phyloP scores from a whole-genome alignment of 2,797 vertebrate species.

The Dallia pectoralis region DNA sequence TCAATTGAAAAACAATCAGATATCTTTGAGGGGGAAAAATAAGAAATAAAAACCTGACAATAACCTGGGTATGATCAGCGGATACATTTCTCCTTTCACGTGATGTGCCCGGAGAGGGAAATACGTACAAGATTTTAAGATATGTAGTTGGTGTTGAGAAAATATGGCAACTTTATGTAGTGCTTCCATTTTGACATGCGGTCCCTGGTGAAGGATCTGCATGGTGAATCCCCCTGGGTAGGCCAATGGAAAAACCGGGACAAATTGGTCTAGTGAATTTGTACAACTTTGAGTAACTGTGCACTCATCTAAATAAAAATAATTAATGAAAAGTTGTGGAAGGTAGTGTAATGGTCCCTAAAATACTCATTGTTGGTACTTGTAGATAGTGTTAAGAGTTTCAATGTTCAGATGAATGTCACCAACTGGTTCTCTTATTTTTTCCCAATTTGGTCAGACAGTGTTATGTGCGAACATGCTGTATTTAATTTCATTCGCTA shows the following conservation, averaged over 20 bases:
- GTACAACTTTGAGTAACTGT: conserved; percentile 34
- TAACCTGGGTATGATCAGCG: no score
- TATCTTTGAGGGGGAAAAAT: no score
- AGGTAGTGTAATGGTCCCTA: neutral
- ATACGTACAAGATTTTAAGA: neutral
- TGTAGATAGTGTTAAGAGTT: neutral
- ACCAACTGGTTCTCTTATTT: no score
- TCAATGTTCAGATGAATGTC: neutral
- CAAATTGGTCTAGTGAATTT: conserved; percentile 48
- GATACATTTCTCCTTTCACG: no score
- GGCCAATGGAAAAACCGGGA: conserved; percentile 45
- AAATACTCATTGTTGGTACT: neutral
- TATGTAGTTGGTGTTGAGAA: neutral
- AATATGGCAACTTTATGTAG: neutral
- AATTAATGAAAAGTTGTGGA: neutral
- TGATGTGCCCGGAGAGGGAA: no score
- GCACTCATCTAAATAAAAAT: conserved; percentile 23
- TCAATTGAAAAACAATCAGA: no score
- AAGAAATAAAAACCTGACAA: no score
- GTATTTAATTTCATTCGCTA: no score
- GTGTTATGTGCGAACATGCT: no score
- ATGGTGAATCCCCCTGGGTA: conserved; percentile 48
- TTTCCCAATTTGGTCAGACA: no score
- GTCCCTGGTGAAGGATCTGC: conserved; percentile 26
- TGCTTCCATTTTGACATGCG: neutral